phyloP scores from a whole-genome alignment of 2,113 vertebrate species.

The Pungitius pungitius region DNA sequence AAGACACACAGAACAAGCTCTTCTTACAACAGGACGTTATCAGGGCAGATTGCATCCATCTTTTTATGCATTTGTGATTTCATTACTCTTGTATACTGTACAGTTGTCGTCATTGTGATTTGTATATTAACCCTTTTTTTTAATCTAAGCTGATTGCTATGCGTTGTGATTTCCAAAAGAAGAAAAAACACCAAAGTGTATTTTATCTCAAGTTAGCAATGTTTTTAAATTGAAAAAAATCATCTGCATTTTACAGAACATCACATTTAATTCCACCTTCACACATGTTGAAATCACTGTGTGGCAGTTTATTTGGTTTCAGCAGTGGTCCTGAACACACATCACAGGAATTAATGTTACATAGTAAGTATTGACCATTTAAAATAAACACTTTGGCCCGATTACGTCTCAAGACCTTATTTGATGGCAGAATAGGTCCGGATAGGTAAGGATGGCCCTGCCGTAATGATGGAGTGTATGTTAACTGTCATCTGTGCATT shows the following conservation, averaged over 20 bases:
- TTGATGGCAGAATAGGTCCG: neutral
- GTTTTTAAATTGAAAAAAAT: constrained; percentile 24
- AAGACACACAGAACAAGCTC: constrained; percentile 40
- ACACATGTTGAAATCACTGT: neutral
- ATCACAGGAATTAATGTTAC: neutral
- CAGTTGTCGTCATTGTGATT: constrained; percentile 45
- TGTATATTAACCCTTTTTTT: constrained; percentile 53
- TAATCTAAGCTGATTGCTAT: constrained; percentile 32
- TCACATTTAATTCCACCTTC: constrained; percentile 24
- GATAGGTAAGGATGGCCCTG: neutral
- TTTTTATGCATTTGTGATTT: constrained; percentile 55
- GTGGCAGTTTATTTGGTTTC: neutral
- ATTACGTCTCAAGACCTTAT: neutral
- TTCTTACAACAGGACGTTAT: constrained; percentile 18
- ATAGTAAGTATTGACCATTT: neutral
- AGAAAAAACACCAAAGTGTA: constrained; percentile 16
- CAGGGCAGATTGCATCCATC: constrained; percentile 38
- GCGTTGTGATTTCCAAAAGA: constrained; percentile 19
- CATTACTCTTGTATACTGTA: constrained; percentile 57
- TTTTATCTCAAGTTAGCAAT: constrained; percentile 30
- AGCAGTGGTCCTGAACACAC: neutral
- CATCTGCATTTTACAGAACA: constrained; percentile 46
- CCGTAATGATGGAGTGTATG: neutral
- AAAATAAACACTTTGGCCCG: neutral
- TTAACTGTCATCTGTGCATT: constrained; percentile 22